These are phyloP conservation scores for Synodontis membranacea DNA, from an alignment of 2,113 vertebrate species.

Conservation along the genomic window DNA sequence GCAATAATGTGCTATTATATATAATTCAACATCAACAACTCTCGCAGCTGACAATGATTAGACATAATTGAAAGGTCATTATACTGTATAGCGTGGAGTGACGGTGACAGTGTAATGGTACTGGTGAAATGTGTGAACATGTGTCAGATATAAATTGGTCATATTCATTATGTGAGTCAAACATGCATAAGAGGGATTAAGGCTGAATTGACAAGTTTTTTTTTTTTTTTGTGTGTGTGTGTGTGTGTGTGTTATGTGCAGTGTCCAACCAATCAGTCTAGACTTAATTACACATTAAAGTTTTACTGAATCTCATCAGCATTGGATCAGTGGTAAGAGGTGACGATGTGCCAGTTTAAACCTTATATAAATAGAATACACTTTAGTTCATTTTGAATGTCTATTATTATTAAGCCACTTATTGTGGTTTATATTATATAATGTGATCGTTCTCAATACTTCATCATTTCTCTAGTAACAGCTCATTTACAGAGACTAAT, in stretches of 20 bases:
- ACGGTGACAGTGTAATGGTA: neutral
- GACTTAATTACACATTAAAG: neutral
- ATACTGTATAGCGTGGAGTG: neutral
- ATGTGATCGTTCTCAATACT: neutral
- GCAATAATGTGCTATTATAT: constrained; percentile 25
- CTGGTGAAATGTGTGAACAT: constrained; percentile 1
- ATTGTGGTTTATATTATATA: constrained; percentile 10
- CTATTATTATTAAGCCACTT: neutral
- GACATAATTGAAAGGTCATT: neutral
- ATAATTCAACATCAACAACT: constrained; percentile 27
- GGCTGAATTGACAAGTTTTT: constrained; percentile 6
- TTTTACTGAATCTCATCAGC: constrained; percentile 4
- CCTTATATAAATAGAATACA: neutral
- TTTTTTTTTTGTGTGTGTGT: no score
- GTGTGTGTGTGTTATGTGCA: neutral
- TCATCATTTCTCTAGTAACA: neutral
- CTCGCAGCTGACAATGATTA: constrained; percentile 18
- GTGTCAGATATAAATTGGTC: constrained; percentile 15
- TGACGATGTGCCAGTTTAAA: neutral
- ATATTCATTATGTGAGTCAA: constrained; percentile 10
- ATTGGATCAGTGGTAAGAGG: neutral
- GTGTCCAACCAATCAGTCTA: neutral
- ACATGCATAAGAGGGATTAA: neutral
- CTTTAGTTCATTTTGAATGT: neutral
- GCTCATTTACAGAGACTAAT: neutral